Evolutionary conservation across 1,140 invertebrate genomes (phyloP).

Genomic region (Cryptotermes secundus): DNA sequence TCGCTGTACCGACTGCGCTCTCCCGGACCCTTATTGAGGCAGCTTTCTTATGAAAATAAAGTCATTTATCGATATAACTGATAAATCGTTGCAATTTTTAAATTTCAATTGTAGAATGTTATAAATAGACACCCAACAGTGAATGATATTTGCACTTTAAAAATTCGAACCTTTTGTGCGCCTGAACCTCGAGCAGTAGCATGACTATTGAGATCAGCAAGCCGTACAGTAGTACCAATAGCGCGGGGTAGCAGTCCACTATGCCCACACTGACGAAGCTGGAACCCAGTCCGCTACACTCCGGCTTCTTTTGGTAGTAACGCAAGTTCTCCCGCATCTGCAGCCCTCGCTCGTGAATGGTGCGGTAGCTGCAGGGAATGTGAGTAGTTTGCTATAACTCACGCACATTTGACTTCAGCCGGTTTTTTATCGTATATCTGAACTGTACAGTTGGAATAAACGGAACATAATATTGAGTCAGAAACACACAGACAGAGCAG

Average conservation of each 20-base stretch:
- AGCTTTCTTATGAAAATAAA: too few relatives aligned
- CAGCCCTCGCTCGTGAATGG: slow-evolving; percentile 60
- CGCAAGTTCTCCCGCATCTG: slow-evolving; percentile 55
- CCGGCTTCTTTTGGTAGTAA: slow-evolving; percentile 60
- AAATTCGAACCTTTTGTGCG: slow-evolving; percentile 22
- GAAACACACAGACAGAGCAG: not conserved
- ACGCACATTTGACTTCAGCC: too few relatives aligned
- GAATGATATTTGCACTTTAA: too few relatives aligned
- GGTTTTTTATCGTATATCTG: not conserved
- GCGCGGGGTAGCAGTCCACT: slow-evolving; percentile 49
- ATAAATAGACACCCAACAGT: too few relatives aligned
- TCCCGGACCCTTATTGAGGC: too few relatives aligned
- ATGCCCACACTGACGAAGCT: slow-evolving; percentile 60
- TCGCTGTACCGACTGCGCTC: too few relatives aligned
- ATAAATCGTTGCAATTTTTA: too few relatives aligned
- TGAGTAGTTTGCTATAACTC: not conserved
- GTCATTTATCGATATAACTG: too few relatives aligned
- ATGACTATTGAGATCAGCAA: not conserved
- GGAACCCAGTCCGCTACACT: slow-evolving; percentile 49
- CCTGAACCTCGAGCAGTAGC: slow-evolving; percentile 25
- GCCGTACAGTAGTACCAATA: slow-evolving; percentile 25
- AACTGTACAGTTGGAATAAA: not conserved
- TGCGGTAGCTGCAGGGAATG: slow-evolving; percentile 50
- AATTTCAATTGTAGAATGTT: too few relatives aligned
- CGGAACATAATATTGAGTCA: not conserved